A percentile compares a stretch with the other conserved stretches of the same genome.
Evolutionary conservation across 2,888 invertebrate species (phyloP).

Genomic region (Thecocarcelia acutangulata): DNA sequence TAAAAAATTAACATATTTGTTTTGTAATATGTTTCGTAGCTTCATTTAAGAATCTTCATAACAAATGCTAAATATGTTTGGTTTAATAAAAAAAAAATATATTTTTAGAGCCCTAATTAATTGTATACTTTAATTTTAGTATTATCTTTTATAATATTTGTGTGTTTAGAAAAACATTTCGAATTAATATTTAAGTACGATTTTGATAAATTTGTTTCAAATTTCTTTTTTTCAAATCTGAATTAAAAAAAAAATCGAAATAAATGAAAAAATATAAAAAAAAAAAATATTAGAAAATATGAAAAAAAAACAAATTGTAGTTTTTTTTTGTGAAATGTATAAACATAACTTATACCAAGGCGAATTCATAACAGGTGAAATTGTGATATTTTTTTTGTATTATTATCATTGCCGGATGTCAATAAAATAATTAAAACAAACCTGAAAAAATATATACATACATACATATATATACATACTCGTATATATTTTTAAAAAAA

Average conservation of each 20-base stretch:
- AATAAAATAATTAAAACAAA: too few relatives aligned
- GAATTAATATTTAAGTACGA: slow-evolving; percentile 55
- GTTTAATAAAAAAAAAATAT: slow-evolving; percentile 10
- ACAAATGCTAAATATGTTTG: not conserved
- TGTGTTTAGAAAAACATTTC: slow-evolving; percentile 39
- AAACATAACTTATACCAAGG: too few relatives aligned
- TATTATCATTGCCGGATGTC: too few relatives aligned
- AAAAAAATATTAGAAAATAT: slow-evolving; percentile 37
- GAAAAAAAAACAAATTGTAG: not conserved
- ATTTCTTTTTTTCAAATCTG: slow-evolving; percentile 40
- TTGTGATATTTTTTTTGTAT: too few relatives aligned
- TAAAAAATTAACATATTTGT: slow-evolving; percentile 13
- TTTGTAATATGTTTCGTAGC: slow-evolving; percentile 28
- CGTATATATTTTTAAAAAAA: too few relatives aligned
- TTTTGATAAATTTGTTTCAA: slow-evolving; percentile 45
- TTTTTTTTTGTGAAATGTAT: too few relatives aligned
- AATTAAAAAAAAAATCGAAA: slow-evolving; percentile 49
- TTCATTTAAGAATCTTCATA: slow-evolving; percentile 1
- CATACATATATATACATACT: too few relatives aligned
- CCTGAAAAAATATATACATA: too few relatives aligned
- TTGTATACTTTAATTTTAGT: slow-evolving; percentile 45
- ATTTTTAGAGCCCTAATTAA: slow-evolving; percentile 24
- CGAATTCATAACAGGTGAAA: too few relatives aligned
- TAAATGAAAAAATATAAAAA: slow-evolving; percentile 34
- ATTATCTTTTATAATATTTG: slow-evolving; percentile 39